Evolutionary conservation across 2,888 invertebrate species (phyloP), one percentile per base, ranked within the genome.

Genomic region (Drosophila formosana): DNA sequence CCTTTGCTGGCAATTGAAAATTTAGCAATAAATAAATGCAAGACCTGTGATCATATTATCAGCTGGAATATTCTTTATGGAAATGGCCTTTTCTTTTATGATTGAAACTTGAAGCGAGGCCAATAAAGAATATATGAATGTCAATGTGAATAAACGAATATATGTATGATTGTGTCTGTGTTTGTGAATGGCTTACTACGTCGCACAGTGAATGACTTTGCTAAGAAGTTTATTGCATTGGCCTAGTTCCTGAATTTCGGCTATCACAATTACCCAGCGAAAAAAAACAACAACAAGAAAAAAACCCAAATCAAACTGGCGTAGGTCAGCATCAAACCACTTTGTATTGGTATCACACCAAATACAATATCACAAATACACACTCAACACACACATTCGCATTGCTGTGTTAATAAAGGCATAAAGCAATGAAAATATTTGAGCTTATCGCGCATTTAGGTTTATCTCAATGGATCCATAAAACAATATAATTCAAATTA

Each of bases 251-350:
- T 41, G 39, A 28, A 9, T 61, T 66, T 52, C 18, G 58, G 43
- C 46, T 41, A 45, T 47, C 47, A 64, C 26, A 58, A 43, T 58
- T 60, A 68, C 30, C 49, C 25, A 30, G 28, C 49, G 41, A n/a
- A n/a, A n/a, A n/a, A n/a, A n/a, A n/a, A n/a, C n/a, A n/a, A n/a
- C n/a, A n/a, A n/a, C n/a, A 66, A 63, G 32, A 49, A 61, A 25
- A 69, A 67, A 57, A 65, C n/a, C 65, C 34, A 66, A 61, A 26
- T 51, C 23, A 30, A 78, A 65, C 79, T 88, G 72, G 70, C 34
- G 66, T 88, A 82, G 82, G 82, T 82, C 82, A 82, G 88, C 86
- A 57, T 71, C 80, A 53, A 82, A 81, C 49, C 53, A 58, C 61
- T 68, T 66, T 66, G 13, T 30, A 43, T 50, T 63, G 60, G 57